These are phyloP conservation scores for Zaprionus camerounensis DNA, from an alignment of 1,140 invertebrate genomes.

Conservation along the genomic window DNA sequence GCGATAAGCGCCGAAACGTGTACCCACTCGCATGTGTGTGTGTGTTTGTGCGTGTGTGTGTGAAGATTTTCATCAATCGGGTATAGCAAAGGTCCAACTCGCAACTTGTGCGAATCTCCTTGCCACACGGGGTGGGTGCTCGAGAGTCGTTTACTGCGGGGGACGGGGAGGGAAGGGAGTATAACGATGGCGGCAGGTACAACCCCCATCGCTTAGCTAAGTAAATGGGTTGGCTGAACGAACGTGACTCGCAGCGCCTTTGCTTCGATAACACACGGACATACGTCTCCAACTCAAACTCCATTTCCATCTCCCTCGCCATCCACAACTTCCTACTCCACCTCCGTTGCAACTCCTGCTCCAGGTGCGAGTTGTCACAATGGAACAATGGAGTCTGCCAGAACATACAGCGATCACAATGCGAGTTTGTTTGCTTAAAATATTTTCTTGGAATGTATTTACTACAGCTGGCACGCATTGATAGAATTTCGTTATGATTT, in stretches of 20 bases:
- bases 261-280: constrained; percentile 42
- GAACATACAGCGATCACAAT: constrained; percentile 1
- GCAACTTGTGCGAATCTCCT: constrained; percentile 72
- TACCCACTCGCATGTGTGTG: constrained; percentile 18
- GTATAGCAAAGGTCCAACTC: constrained; percentile 46
- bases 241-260: constrained; percentile 67
- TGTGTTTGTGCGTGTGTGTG: constrained; percentile 39
- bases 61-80: constrained; percentile 75
- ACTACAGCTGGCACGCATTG: background rate
- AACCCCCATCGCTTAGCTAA: constrained; percentile 80
- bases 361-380: constrained; percentile 17
- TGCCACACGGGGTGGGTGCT: constrained; percentile 31
- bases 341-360: background rate
- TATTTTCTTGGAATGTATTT: background rate
- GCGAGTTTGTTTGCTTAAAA: background rate
- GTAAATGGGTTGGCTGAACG: constrained; percentile 76
- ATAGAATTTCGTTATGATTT: background rate
- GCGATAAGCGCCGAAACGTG: constrained; percentile 74
- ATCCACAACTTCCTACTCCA: no score
- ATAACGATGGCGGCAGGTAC: constrained; percentile 65
- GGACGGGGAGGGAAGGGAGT: constrained; percentile 17
- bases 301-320: background rate
- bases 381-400: constrained; percentile 47
- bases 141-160: background rate
- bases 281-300: constrained; percentile 31